Percentiles rank a stretch among this genome's conserved stretches.
Conservation (phyloP, 2,113 vertebrate genomes). For the Naja naja region DNA sequence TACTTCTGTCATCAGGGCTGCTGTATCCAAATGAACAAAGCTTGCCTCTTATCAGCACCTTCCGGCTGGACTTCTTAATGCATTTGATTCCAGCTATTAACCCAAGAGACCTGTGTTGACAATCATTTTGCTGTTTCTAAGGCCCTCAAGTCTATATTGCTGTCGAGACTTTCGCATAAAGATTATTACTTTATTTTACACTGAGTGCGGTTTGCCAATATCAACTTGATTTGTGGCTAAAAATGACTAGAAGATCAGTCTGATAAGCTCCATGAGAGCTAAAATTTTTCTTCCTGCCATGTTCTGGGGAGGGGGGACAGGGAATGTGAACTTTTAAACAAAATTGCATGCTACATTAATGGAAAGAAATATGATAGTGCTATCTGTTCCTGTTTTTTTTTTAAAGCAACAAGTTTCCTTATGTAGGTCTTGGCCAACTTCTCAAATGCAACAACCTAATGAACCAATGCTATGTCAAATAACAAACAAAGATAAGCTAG, state of each 20-base stretch:
- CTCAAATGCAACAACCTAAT: neutral
- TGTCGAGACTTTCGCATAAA: slow-evolving; percentile 39
- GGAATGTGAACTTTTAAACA: neutral
- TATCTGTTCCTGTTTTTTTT: neutral
- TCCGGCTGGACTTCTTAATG: slow-evolving; percentile 65
- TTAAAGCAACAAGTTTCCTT: neutral
- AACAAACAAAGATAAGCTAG: neutral
- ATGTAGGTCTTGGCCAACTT: neutral
- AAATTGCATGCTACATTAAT: neutral
- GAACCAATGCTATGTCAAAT: neutral
- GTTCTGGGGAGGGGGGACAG: neutral
- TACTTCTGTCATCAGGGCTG: slow-evolving; percentile 60
- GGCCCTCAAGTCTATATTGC: slow-evolving; percentile 33
- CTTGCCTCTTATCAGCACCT: slow-evolving; percentile 62
- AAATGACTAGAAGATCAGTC: slow-evolving; percentile 28
- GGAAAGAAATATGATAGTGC: neutral
- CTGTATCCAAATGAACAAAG: slow-evolving; percentile 62
- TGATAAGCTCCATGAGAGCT: neutral
- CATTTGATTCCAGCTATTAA: slow-evolving; percentile 74
- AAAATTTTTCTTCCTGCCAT: neutral
- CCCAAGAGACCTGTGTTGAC: slow-evolving; percentile 56
- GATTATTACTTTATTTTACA: slow-evolving; percentile 43
- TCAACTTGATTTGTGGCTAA: slow-evolving; percentile 40
- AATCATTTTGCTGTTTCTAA: slow-evolving; percentile 49
- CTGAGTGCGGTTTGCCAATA: slow-evolving; percentile 46